phyloP scores from a whole-genome alignment of 2,888 invertebrate species.

The Pemphredon lugubris region DNA sequence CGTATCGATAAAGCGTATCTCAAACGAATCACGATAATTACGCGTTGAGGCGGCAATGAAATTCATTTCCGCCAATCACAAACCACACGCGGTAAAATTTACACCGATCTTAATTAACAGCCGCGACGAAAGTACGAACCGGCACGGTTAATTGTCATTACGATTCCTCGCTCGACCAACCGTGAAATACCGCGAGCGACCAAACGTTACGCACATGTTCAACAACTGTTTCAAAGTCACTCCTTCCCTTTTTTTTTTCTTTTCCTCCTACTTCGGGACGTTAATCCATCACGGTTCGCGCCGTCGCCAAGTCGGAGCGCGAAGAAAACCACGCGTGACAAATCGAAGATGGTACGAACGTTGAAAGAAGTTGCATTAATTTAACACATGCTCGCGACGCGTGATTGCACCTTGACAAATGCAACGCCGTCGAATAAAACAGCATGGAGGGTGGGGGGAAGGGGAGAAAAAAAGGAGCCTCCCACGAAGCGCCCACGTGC shows the following conservation, averaged over 20 bases:
- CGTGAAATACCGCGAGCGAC: no score
- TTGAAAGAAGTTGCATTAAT: conserved; percentile 65
- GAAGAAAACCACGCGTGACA: conserved; percentile 63
- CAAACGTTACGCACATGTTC: conserved; percentile 31
- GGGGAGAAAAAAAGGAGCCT: conserved; percentile 23
- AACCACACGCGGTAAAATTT: no score
- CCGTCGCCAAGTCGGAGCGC: conserved; percentile 29
- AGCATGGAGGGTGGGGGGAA: background rate
- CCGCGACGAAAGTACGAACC: no score
- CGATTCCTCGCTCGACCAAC: no score
- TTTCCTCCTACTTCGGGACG: conserved; percentile 41
- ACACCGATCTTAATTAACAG: no score
- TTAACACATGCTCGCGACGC: conserved; percentile 47
- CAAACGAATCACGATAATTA: no score
- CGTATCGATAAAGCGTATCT: no score
- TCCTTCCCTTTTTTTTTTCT: background rate
- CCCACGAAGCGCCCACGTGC: conserved; percentile 40
- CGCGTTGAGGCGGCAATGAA: no score
- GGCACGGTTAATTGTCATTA: no score
- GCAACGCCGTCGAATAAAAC: conserved; percentile 11
- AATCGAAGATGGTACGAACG: conserved; percentile 61
- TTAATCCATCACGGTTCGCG: conserved; percentile 64
- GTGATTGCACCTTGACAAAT: conserved; percentile 59
- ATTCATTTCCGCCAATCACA: no score
- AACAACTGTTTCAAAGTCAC: conserved; percentile 34